Base-by-base conservation (phyloP, 1,140 invertebrate species). In the Campodea augens region DNA sequence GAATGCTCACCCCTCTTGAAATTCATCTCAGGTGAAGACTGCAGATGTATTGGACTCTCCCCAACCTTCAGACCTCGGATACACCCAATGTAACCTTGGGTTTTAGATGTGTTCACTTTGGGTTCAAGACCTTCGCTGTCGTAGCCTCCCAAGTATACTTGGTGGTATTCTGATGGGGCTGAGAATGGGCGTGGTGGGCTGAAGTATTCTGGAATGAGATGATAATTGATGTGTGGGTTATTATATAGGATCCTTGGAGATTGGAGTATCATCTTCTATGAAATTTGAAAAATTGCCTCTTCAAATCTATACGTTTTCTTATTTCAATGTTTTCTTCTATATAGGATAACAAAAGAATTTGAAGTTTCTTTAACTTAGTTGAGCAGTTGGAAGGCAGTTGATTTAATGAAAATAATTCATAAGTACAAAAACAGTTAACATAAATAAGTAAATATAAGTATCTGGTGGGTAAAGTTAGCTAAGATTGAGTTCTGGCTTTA, bases 41-140 rank as follows among this genome's bases (percentile, higher is more conserved):
- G 71, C 24, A 92, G 61, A 62, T 88, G 76, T 25, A 90, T 75
- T 12, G 80, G 68, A 52, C 75, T 74, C 44, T 78, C 67, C 18
- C 81, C 85, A 46, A 92, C 84, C 68, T 85, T 85, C 32, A 92
- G 68, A 7, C 89, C 89, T 50, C 86, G 70, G 15, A 92, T 72
- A 55, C 88, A 95, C 1, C 89, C 88, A 12, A 88, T 75, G 56
- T 87, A 88, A 0, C 77, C 78, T 4, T 32, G 27, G 27, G 15
- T 32, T 32, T 32, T 32, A 15, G 27, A 32, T 10, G 5, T 20
- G 21, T 49, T 49, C n/a, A 38, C 43, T 13, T 18, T 37, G 2
- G 46, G 52, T 27, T 54, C 52, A 22, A 55, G 46, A 15, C 50
- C 55, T 5, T 46, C 49, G 42, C 45, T 46, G 60, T 86, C 81